Base-by-base conservation (phyloP, 2,113 vertebrate genomes). In the Cyphomyrus plagiostoma region DNA sequence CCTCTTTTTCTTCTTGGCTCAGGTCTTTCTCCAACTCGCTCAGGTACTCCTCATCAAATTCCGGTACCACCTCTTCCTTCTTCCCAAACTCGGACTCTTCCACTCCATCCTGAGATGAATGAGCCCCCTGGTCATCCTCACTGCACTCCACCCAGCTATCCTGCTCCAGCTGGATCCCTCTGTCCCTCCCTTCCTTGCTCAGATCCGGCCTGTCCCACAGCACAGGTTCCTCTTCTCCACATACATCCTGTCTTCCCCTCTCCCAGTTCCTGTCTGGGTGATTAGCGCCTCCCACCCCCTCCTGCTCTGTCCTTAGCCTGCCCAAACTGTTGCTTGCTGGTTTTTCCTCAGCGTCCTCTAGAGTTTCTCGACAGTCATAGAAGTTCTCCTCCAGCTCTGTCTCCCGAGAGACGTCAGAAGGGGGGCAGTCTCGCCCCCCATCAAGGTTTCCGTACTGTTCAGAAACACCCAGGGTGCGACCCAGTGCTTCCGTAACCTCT, bases 1-100 rank as follows among this genome's bases (percentile, higher is more conserved):
- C 93, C 92, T 94, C 93, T 89, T 90, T 93, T 66, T 93, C 93
- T 89, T 93, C 93, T 46, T 93, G 92, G 0, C 91, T 93, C 88
- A 93, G 82, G 88, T 92, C 89, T 89, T 93, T 93, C 56, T 94
- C 92, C 48, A 88, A 77, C 88, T 93, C 93, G 62, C 86, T 86
- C 82, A 94, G 88, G 87, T 91, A 88, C 19, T 93, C 93, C 5
- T 93, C 93, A 84, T 94, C 93, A 89, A 90, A 92, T 89, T 93
- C 93, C 0, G 21, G 82, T n/a, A 26, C 70, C 9, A 70, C 70
- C 35, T 87, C 17, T 7, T 42, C 21, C 21, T 92, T 92, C 13
- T 89, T 90, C 89, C 90, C 92, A 45, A 93, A 88, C 66, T 93
- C 93, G 0, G 89, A 86, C 82, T 92, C 93, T 0, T 94, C 93